Conservation (phyloP, 2,888 invertebrate genomes). For the Dryadula phaetusa region DNA sequence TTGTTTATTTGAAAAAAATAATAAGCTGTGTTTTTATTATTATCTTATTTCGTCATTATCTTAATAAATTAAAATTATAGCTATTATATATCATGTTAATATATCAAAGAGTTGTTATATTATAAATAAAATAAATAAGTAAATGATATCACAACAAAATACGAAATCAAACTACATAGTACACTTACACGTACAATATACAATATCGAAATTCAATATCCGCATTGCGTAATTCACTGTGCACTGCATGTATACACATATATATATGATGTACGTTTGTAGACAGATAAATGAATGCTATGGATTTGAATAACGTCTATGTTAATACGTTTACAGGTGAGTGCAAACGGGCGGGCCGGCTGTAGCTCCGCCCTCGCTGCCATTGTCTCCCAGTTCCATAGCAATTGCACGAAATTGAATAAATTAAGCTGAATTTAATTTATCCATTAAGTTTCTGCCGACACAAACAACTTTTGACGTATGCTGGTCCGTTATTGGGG, state of each 20-base stretch:
- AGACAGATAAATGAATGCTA: conserved; percentile 7
- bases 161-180: too few species aligned
- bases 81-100: too few species aligned
- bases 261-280: not conserved
- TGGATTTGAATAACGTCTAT: conserved; percentile 34
- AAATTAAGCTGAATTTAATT: conserved; percentile 82
- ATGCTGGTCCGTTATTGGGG: conserved; percentile 70
- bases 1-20: too few species aligned
- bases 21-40: too few species aligned
- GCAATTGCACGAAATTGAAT: conserved; percentile 73
- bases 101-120: too few species aligned
- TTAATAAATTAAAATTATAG: too few species aligned
- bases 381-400: conserved; percentile 64
- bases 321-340: conserved; percentile 67
- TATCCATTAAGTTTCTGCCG: conserved; percentile 76
- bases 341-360: conserved; percentile 64
- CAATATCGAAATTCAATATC: conserved; percentile 18
- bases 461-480: conserved; percentile 77
- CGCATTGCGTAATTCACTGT: not conserved
- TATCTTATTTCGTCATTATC: too few species aligned
- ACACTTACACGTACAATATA: too few species aligned
- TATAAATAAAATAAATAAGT: too few species aligned
- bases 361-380: conserved; percentile 67
- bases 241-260: not conserved
- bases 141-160: too few species aligned